Evolutionary conservation across 2,888 invertebrate genomes (phyloP), one percentile per base, ranked within the genome.

Genomic region (Stenichneumon culpator): DNA sequence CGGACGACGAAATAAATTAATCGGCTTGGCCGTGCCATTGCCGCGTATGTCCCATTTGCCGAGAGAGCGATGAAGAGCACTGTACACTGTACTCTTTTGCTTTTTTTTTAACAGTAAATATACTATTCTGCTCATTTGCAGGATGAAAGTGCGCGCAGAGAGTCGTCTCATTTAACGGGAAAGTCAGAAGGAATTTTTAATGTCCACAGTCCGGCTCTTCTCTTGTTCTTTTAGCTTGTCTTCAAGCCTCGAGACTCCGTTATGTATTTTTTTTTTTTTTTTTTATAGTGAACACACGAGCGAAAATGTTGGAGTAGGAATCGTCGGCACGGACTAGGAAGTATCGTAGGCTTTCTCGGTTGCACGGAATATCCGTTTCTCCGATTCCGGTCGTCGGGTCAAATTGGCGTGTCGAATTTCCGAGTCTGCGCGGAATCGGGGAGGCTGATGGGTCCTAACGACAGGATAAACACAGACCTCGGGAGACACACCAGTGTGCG

Each of bases 401-500:
- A 83, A 83, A 83, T 74, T 79, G 73, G 73, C 83, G 78, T 83
- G 79, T 79, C 83, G 75, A 79, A 79, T 79, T 72, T 79, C 60
- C 47, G 25, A 65, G 47, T 57, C 36, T 36, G 32, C 25, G 32
- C 25, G 25, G 22, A 65, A 63, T 63, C 69, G 60, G 63, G 50
- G 69, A 57, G 36, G 74, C 32, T 22, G 82, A 79, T 79, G 75
- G 50, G 36, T 79, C 69, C 79, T 82, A 75, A 82, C 74, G 75
- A 79, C 82, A 79, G 84, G 80, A 84, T 78, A 84, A 84, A 81
- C 77, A 78, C 68, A 75, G 63, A 81, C 72, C 77, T 32, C 77
- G 73, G 44, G 47, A 60, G 72, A 69, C 44, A n/a, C 19, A 28
- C 7, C 50, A 32, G 28, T 54, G n/a, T 39, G 14, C 50, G 6